A percentile compares a stretch with the other conserved stretches of the same genome.
Conservation (phyloP, 2,113 vertebrate species). For the Girardinichthys multiradiatus region DNA sequence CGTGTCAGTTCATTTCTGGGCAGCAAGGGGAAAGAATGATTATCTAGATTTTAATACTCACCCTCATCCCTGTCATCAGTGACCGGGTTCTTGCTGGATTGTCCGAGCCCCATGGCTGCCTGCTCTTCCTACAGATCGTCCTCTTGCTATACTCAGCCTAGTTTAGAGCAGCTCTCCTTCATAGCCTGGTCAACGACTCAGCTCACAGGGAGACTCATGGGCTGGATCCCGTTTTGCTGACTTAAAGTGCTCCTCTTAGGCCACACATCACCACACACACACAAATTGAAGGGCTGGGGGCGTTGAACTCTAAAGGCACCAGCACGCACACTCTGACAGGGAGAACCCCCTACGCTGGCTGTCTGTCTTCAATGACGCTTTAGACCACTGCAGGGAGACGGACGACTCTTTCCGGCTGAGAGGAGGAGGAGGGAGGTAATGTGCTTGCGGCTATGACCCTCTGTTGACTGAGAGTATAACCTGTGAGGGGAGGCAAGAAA, state of each 20-base stretch:
- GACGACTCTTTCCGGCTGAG: slow-evolving; percentile 21
- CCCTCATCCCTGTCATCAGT: slow-evolving; percentile 85
- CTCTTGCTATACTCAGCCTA: slow-evolving; percentile 63
- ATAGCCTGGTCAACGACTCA: slow-evolving; percentile 56
- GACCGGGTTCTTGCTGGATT: slow-evolving; percentile 87
- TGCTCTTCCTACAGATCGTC: slow-evolving; percentile 51
- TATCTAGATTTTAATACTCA: slow-evolving; percentile 72
- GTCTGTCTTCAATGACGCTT: slow-evolving; percentile 31
- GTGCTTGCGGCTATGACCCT: slow-evolving; percentile 47
- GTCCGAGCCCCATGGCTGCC: slow-evolving; percentile 89
- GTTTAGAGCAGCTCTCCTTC: slow-evolving; percentile 55
- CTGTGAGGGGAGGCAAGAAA: slow-evolving; percentile 59
- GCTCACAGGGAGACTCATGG: slow-evolving; percentile 37
- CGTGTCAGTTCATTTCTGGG: neutral
- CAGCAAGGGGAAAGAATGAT: neutral
- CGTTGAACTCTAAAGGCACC: slow-evolving; percentile 30
- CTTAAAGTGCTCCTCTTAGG: slow-evolving; percentile 41
- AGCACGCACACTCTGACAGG: slow-evolving; percentile 33
- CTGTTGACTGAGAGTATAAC: slow-evolving; percentile 65
- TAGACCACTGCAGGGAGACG: slow-evolving; percentile 34
- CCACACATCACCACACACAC: slow-evolving; percentile 42
- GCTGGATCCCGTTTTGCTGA: slow-evolving; percentile 47
- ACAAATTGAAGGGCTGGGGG: slow-evolving; percentile 24
- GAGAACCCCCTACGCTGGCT: slow-evolving; percentile 16
- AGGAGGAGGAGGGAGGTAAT: slow-evolving; percentile 24